Evolutionary conservation across 2,888 invertebrate genomes (phyloP).

Genomic region (Loripinus fragilis): DNA sequence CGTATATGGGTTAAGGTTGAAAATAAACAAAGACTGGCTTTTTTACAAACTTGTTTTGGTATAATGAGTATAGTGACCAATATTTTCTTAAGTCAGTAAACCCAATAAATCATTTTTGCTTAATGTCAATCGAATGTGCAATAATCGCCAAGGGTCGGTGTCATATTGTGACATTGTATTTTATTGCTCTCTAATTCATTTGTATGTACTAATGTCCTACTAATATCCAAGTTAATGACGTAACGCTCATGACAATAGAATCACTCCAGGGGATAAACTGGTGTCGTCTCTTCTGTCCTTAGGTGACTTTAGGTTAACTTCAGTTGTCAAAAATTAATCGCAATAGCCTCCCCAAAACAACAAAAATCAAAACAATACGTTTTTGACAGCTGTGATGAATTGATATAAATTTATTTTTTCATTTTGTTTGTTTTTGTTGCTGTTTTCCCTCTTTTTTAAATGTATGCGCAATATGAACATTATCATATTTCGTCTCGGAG

Average conservation of each 20-base stretch:
- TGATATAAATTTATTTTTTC: too few relatives aligned
- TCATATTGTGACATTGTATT: slow-evolving; percentile 18
- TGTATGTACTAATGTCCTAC: slow-evolving; percentile 46
- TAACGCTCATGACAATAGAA: not conserved
- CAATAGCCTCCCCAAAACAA: too few relatives aligned
- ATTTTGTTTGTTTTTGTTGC: too few relatives aligned
- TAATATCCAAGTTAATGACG: slow-evolving; percentile 27
- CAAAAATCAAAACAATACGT: too few relatives aligned
- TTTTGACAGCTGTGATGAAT: too few relatives aligned
- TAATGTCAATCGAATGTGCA: not conserved
- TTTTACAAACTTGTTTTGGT: too few relatives aligned
- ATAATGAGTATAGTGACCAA: not conserved
- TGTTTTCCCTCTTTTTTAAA: too few relatives aligned
- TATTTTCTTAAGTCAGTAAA: not conserved
- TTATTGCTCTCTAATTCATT: slow-evolving; percentile 47
- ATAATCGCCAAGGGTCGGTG: slow-evolving; percentile 7
- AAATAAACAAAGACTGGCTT: too few relatives aligned
- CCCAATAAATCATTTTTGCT: not conserved
- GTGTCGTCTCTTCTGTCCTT: not conserved
- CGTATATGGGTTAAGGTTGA: too few relatives aligned
- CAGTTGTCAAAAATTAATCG: not conserved
- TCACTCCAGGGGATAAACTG: not conserved
- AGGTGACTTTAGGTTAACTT: not conserved
- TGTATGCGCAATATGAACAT: too few relatives aligned
- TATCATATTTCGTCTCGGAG: too few relatives aligned